Evolutionary conservation across 2,113 vertebrate species (phyloP).

Genomic region (Onychostruthus taczanowskii): DNA sequence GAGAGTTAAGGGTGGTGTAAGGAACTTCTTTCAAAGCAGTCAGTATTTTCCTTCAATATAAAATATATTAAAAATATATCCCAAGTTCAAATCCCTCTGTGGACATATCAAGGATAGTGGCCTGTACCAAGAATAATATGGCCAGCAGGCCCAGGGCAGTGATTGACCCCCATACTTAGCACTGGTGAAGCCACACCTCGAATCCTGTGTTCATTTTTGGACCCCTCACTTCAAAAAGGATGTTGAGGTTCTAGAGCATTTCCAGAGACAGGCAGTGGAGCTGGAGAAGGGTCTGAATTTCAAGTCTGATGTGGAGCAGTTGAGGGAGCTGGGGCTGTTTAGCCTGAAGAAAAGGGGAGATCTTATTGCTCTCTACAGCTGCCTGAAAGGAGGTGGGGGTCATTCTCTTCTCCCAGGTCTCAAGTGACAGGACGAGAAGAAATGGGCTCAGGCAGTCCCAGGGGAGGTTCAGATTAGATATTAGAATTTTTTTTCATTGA

Average conservation of each 20-base stretch:
- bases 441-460: background rate
- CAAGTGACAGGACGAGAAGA: background rate
- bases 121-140: background rate
- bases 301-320: background rate
- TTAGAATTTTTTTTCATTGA: background rate
- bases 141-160: background rate
- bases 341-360: background rate
- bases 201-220: background rate
- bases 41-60: background rate
- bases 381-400: background rate
- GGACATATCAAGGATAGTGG: background rate
- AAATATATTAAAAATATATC: background rate
- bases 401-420: background rate
- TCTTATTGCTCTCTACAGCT: background rate
- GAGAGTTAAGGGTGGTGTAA: background rate
- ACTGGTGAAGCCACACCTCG: accelerated
- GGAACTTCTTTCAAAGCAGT: background rate
- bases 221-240: background rate
- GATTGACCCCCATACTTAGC: accelerated
- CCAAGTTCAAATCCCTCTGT: background rate
- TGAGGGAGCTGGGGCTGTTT: background rate
- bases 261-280: background rate
- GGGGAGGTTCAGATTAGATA: background rate
- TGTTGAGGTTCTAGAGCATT: background rate
- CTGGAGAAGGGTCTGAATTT: background rate